A percentile compares a stretch with the other conserved stretches of the same genome.
Conservation (phyloP, 2,113 vertebrate genomes). For the Triplophysa tibetana region DNA sequence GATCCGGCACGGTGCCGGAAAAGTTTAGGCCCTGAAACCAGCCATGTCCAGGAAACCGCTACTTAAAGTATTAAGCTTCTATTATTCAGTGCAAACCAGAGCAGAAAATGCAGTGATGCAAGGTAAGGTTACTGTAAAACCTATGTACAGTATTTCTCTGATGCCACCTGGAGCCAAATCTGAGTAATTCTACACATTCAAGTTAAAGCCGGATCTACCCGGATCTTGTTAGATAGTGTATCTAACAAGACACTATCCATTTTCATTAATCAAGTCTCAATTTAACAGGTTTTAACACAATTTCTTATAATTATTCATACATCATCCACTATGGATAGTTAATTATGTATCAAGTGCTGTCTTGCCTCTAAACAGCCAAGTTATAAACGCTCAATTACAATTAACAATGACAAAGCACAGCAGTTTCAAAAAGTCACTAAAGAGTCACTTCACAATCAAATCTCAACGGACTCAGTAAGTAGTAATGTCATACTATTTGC, state of each 20-base stretch:
- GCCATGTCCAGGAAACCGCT: too few species aligned
- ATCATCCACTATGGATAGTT: neutral
- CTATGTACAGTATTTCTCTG: constrained; percentile 20
- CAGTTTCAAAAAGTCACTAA: too few species aligned
- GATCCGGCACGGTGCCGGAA: too few species aligned
- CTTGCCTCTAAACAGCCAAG: neutral
- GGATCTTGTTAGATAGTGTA: too few species aligned
- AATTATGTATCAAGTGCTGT: neutral
- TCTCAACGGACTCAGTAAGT: too few species aligned
- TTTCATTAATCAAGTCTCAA: neutral
- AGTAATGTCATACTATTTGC: neutral
- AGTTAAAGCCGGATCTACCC: neutral
- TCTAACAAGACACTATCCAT: neutral
- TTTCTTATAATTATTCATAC: neutral
- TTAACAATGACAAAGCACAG: too few species aligned
- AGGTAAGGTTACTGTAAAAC: constrained; percentile 5
- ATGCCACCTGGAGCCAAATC: constrained; percentile 39
- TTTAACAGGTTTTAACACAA: neutral
- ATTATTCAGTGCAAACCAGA: too few species aligned
- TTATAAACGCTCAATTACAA: neutral
- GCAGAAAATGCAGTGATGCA: neutral
- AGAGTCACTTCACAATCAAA: too few species aligned
- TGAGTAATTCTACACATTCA: neutral
- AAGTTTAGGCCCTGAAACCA: too few species aligned
- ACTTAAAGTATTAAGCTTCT: too few species aligned